Conservation (phyloP, 2,888 invertebrate genomes). For the Apotomis turbidana region DNA sequence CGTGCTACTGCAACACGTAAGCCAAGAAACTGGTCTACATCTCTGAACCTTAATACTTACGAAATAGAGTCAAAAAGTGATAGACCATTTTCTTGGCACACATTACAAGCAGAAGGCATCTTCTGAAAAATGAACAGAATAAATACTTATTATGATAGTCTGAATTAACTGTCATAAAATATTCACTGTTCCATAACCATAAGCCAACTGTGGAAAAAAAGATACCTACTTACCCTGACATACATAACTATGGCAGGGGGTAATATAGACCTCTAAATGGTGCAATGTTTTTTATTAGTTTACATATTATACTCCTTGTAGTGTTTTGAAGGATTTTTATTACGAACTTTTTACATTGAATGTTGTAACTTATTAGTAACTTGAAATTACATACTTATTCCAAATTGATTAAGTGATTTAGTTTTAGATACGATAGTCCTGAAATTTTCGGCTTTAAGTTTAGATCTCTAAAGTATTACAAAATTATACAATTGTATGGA, state of each 20-base stretch:
- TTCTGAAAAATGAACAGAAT: no score
- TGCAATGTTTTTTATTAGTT: conserved; percentile 32
- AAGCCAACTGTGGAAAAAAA: no score
- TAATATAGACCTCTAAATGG: conserved; percentile 26
- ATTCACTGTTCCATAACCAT: no score
- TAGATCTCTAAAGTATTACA: conserved; percentile 33
- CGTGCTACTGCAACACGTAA: not conserved
- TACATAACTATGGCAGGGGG: no score
- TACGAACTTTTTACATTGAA: conserved; percentile 12
- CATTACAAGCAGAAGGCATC: not conserved
- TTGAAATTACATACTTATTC: conserved; percentile 18
- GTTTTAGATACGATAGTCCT: conserved; percentile 8
- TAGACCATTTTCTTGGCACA: no score
- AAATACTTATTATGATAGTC: no score
- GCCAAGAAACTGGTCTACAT: no score
- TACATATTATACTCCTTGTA: conserved; percentile 13
- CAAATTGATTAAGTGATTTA: conserved; percentile 35
- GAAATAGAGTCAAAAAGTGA: no score
- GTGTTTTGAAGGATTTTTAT: conserved; percentile 27
- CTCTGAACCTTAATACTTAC: no score
- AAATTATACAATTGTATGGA: conserved; percentile 1
- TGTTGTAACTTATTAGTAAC: not conserved
- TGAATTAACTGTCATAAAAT: no score
- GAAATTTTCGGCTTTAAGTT: conserved; percentile 45
- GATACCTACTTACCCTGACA: no score